Percentiles rank a stretch among this genome's conserved stretches.
These are phyloP conservation scores for Quadroppia sp. DNA, from an alignment of 2,888 invertebrate genomes.

Conservation along the genomic window DNA sequence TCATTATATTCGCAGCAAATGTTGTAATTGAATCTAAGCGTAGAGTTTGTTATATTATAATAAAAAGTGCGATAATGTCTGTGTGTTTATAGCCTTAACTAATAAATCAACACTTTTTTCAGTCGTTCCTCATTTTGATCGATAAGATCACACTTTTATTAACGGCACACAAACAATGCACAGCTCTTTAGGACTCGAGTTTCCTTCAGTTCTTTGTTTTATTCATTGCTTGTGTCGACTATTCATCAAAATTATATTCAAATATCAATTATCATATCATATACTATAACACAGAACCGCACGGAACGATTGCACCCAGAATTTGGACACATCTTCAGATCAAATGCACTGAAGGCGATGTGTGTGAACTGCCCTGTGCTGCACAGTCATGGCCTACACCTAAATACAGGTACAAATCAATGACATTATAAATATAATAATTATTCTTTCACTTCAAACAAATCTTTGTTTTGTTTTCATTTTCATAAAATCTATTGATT, in stretches of 20 bases:
- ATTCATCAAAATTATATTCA: slow-evolving; percentile 27
- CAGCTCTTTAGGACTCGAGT: background rate
- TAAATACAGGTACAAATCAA: slow-evolving; percentile 52
- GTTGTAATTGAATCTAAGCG: background rate
- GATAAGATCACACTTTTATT: background rate
- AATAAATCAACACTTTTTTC: slow-evolving; percentile 6
- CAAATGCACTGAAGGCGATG: slow-evolving; percentile 47
- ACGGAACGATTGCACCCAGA: slow-evolving; percentile 40
- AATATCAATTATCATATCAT: background rate
- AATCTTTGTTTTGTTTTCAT: too few relatives aligned
- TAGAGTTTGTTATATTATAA: background rate
- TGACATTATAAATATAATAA: too few relatives aligned
- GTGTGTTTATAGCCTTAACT: background rate
- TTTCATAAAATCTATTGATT: too few relatives aligned
- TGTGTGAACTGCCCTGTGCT: slow-evolving; percentile 52
- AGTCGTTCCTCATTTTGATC: background rate
- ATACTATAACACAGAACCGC: slow-evolving; percentile 43
- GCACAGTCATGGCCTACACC: slow-evolving; percentile 53
- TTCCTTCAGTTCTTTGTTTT: background rate
- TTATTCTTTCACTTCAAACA: too few relatives aligned
- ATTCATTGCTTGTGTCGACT: background rate
- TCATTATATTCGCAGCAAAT: background rate
- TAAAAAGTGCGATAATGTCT: background rate
- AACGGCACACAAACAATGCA: background rate
- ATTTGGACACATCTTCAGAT: slow-evolving; percentile 42